phyloP scores from a whole-genome alignment of 2,888 invertebrate genomes.

The Eucera pruinosa region DNA sequence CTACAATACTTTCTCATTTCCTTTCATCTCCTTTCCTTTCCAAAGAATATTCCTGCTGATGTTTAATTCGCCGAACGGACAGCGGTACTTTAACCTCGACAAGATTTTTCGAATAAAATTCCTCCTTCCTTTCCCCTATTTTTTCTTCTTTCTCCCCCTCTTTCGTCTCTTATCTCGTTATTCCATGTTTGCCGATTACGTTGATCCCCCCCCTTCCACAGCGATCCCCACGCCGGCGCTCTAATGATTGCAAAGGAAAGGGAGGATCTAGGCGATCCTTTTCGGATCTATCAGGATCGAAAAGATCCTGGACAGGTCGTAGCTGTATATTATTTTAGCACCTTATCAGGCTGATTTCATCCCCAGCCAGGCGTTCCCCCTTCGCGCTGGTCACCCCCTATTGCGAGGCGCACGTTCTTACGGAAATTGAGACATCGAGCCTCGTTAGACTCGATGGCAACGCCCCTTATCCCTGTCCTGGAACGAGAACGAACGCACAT shows the following conservation, averaged over 20 bases:
- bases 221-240: slow-evolving; percentile 6
- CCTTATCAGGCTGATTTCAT: slow-evolving; percentile 76
- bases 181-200: slow-evolving; percentile 35
- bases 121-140: too few species aligned
- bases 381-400: slow-evolving; percentile 49
- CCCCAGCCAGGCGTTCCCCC: slow-evolving; percentile 55
- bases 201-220: slow-evolving; percentile 9
- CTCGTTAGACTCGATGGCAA: slow-evolving; percentile 75
- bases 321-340: slow-evolving; percentile 77
- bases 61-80: too few species aligned
- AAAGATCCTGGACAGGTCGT: slow-evolving; percentile 34
- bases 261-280: slow-evolving; percentile 25
- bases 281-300: slow-evolving; percentile 38
- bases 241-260: slow-evolving; percentile 21
- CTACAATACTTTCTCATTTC: not conserved
- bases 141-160: too few species aligned
- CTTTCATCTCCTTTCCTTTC: too few species aligned
- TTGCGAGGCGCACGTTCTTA: slow-evolving; percentile 72
- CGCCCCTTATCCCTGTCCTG: slow-evolving; percentile 54
- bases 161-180: not conserved
- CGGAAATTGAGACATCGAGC: slow-evolving; percentile 82
- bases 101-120: too few species aligned
- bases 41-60: too few species aligned
- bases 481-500: slow-evolving; percentile 52
- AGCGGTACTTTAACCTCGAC: too few species aligned